phyloP scores from a whole-genome alignment of 1,140 invertebrate genomes.

The Caenorhabditis briggsae region DNA sequence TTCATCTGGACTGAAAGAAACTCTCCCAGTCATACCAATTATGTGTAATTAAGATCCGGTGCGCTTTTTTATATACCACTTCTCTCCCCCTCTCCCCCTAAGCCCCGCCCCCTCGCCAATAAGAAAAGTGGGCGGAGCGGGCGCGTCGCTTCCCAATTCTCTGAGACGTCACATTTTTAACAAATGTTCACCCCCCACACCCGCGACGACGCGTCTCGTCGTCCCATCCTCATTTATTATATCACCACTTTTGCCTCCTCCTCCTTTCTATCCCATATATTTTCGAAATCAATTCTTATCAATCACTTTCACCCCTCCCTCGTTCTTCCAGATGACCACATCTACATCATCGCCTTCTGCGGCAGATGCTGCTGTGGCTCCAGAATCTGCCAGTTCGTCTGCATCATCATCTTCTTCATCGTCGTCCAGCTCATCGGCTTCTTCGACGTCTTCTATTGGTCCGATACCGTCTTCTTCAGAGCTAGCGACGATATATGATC shows the following conservation, averaged over 20 bases:
- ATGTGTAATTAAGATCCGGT: background rate
- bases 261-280: background rate
- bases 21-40: background rate
- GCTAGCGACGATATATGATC: background rate
- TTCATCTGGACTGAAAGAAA: too few relatives aligned
- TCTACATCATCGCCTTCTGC: background rate
- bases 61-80: background rate
- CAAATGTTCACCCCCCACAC: conserved; percentile 10
- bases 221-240: conserved; percentile 35
- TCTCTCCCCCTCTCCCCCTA: background rate
- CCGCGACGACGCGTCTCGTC: background rate
- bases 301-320: conserved; percentile 49
- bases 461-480: background rate
- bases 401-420: conserved; percentile 50
- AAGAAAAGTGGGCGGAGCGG: background rate
- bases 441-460: background rate
- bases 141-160: background rate
- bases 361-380: background rate
- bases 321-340: conserved; percentile 45
- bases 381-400: background rate
- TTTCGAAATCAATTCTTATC: conserved; percentile 37
- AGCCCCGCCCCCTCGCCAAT: conserved; percentile 23
- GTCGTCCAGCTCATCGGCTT: background rate
- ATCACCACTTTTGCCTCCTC: conserved; percentile 30
- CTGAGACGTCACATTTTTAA: conserved; percentile 47